Evolutionary conservation across 30 jellyfish, hydroid and myxozoan genomes (phyloP).

Genomic region (Hydra vulgaris): DNA sequence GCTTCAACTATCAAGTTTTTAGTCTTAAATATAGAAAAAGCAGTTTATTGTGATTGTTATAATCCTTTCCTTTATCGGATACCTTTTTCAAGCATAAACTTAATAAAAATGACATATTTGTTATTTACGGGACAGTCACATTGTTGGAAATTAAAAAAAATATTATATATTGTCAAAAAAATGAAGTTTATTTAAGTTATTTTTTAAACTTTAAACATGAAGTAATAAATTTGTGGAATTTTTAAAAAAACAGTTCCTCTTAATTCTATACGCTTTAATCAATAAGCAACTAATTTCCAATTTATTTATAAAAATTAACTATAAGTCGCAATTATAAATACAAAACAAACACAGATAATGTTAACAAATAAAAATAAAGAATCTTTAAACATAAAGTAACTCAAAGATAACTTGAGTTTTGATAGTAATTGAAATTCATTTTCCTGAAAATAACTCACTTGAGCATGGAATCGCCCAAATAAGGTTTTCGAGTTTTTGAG

Average conservation of each 20-base stretch:
- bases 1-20: neutral
- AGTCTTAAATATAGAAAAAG: neutral
- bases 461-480: neutral
- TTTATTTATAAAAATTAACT: neutral
- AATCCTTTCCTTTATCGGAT: neutral
- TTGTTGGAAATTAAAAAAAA: neutral
- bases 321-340: neutral
- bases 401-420: neutral
- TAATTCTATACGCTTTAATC: neutral
- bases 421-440: neutral
- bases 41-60: neutral
- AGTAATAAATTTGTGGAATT: neutral
- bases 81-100: neutral
- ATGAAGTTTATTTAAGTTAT: neutral
- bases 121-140: neutral
- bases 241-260: neutral
- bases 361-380: neutral
- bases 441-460: neutral
- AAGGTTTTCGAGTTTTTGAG: neutral
- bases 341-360: neutral
- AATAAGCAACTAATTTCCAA: neutral
- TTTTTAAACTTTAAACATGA: neutral
- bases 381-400: neutral
- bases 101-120: neutral
- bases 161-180: neutral